A percentile compares a stretch with the other conserved stretches of the same genome.
phyloP scores from a whole-genome alignment of 2,113 vertebrate genomes.

The Anser brachyrhynchus region DNA sequence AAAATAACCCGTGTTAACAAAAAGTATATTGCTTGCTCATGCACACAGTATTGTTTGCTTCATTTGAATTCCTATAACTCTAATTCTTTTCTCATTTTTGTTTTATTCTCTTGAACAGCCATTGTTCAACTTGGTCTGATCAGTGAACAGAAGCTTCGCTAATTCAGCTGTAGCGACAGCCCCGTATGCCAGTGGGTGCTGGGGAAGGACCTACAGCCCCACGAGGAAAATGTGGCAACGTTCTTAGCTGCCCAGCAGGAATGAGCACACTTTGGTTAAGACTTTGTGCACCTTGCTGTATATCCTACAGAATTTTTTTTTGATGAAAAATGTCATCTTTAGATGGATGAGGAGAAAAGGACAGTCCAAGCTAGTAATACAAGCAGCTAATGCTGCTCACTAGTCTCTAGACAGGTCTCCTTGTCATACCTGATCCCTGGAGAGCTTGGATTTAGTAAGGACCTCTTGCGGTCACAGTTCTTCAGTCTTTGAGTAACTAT shows the following conservation, averaged over 20 bases:
- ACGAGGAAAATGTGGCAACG: not conserved
- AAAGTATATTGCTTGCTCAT: constrained; percentile 27
- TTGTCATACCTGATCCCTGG: not conserved
- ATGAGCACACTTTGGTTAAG: not conserved
- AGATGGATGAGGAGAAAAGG: not conserved
- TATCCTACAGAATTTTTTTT: not conserved
- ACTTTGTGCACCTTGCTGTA: not conserved
- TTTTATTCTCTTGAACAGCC: constrained; percentile 29
- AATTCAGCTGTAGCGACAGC: not conserved
- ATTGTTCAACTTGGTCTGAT: not conserved
- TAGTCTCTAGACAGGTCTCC: no score
- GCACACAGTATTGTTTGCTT: constrained; percentile 25
- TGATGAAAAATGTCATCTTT: not conserved
- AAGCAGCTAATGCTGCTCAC: not conserved
- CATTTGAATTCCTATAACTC: constrained; percentile 32
- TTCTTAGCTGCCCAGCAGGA: not conserved
- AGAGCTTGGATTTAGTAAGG: not conserved
- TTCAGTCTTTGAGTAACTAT: not conserved
- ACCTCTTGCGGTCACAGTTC: not conserved
- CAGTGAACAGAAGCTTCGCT: not conserved
- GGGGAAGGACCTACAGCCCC: not conserved
- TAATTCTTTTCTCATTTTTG: constrained; percentile 26
- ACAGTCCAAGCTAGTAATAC: not conserved
- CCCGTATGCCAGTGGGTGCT: not conserved
- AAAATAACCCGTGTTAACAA: constrained; percentile 57